phyloP scores from a whole-genome alignment of 2,797 vertebrate genomes.

The Steatocranus sp. region DNA sequence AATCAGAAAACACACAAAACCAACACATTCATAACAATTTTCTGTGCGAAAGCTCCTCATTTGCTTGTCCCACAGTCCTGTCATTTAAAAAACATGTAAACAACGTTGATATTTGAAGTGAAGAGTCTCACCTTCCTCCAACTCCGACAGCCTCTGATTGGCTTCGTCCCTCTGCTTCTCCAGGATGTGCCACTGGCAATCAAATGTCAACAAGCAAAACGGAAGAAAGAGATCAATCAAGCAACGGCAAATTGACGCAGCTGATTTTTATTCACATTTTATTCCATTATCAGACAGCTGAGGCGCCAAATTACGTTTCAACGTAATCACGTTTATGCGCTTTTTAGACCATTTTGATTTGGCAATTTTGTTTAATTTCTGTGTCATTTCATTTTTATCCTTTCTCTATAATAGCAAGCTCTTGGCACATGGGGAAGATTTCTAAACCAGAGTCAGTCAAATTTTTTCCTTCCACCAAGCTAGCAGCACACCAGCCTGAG shows the following conservation, averaged over 20 bases:
- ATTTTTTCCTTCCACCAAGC: not conserved
- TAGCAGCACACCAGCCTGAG: not conserved
- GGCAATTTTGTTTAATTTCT: not conserved
- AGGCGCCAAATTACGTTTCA: not conserved
- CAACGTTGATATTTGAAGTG: not conserved
- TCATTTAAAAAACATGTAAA: not conserved
- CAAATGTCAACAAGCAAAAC: not conserved
- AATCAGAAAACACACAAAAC: not conserved
- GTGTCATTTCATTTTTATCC: not conserved
- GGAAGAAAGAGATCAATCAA: not conserved
- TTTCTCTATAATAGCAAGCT: not conserved
- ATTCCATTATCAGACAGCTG: not conserved
- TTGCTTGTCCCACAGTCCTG: not conserved
- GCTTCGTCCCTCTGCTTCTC: conserved; percentile 60
- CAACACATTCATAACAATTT: not conserved
- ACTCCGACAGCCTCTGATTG: conserved; percentile 60
- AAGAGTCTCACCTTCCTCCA: conserved; percentile 72
- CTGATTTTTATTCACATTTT: not conserved
- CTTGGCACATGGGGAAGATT: not conserved
- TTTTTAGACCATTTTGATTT: not conserved
- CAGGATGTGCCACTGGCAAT: conserved; percentile 48
- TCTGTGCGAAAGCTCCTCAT: not conserved
- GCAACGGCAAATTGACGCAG: not conserved
- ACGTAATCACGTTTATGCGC: not conserved
- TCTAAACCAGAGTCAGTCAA: not conserved